Evolutionary conservation across 1,140 invertebrate genomes (phyloP), one percentile per base, ranked within the genome.

Genomic region (Papilio aristodemus): DNA sequence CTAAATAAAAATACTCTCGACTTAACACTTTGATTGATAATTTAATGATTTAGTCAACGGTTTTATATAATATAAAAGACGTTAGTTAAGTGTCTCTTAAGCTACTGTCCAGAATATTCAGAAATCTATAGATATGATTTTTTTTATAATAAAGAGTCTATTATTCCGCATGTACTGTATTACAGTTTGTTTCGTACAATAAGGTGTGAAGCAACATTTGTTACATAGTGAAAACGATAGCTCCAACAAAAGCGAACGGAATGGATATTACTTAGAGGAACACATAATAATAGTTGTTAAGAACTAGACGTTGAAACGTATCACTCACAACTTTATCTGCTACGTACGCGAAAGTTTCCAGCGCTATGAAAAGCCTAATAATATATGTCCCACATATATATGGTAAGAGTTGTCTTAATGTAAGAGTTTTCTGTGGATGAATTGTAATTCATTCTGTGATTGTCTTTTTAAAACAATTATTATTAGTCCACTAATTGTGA

Each of bases 221-320:
- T 54, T 25, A 54, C 46, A 13, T 13, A 22, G 46, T 54, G 46
- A 25, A 54, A 54, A 54, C 46, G 46, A 54, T 50, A 50, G 11
- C 19, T 22, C 17, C 46, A 54, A 54, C 46, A 54, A 54, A 54
- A 54, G 46, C 46, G 22, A 54, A 19, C 17, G 19, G 17, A 54
- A 54, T 54, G 46, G 46, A 54, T 25, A 54, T 54, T 25, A 54
- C 46, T 54, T 54, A 54, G 46, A 54, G 46, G 11, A 54, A 54
- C 46, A 22, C 46, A 22, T 54, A 50, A 54, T 54, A 54, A 54
- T 54, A 54, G 46, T 54, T 54, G 46, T 54, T 54, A 54, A 54
- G 46, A 54, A 54, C 46, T 54, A 54, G 46, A 22, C 43, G 43
- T 4, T 54, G 46, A 54, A 54, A 54, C 46, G 10, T 54, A 54